These are phyloP conservation scores for Enteromius trimaculatus DNA, from an alignment of 2,797 vertebrate species.

Conservation along the genomic window DNA sequence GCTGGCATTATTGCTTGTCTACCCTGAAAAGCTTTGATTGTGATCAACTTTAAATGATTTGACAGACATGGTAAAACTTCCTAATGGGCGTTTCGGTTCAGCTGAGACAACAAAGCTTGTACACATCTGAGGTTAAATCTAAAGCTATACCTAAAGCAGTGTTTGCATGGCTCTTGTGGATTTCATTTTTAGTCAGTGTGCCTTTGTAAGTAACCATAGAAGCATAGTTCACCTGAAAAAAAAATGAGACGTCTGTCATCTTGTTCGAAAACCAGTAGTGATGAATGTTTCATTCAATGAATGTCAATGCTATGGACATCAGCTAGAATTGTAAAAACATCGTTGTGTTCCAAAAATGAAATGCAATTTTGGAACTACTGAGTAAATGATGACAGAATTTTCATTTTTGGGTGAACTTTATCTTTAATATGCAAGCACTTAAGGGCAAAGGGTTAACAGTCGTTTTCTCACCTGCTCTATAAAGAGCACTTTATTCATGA, in stretches of 20 bases:
- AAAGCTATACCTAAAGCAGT: conserved; percentile 32
- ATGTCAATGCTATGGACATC: neutral
- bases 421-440: conserved; percentile 69
- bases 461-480: conserved; percentile 69
- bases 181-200: conserved; percentile 19
- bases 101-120: conserved; percentile 33
- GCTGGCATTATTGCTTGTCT: conserved; percentile 79
- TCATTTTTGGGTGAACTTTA: neutral
- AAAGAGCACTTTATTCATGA: conserved; percentile 51
- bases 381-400: neutral
- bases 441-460: conserved; percentile 75
- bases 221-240: neutral
- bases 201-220: conserved; percentile 17
- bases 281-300: neutral
- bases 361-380: neutral
- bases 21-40: conserved; percentile 67
- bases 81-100: conserved; percentile 10
- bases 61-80: conserved; percentile 52
- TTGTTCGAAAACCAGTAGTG: neutral
- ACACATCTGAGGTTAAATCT: conserved; percentile 11
- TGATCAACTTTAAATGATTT: conserved; percentile 47
- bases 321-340: neutral
- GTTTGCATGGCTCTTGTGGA: conserved; percentile 40
- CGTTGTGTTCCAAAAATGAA: neutral
- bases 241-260: neutral